Conservation (phyloP, 2,888 invertebrate genomes). For the Andrena camellia region DNA sequence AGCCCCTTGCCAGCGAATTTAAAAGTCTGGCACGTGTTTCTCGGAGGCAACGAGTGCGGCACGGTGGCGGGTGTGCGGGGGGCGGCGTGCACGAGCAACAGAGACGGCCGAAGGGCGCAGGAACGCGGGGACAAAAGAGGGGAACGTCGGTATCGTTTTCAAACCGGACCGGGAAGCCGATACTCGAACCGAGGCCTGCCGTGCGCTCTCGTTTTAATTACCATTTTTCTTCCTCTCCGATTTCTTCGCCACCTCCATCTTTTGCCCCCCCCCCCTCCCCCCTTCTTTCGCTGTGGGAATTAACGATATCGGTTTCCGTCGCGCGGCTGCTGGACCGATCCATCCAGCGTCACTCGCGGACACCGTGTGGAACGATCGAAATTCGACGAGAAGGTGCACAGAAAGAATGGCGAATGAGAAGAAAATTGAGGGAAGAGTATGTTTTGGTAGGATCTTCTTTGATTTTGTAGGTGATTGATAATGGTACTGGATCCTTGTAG, state of each 20-base stretch:
- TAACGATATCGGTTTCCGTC: constrained; percentile 72
- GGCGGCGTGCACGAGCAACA: neutral
- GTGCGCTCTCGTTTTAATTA: constrained; percentile 80
- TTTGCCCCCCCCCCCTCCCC: constrained; percentile 44
- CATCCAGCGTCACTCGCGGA: constrained; percentile 27
- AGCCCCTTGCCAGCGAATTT: constrained; percentile 48
- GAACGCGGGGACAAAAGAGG: constrained; percentile 37
- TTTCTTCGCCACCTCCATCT: constrained; percentile 70
- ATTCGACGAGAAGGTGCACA: neutral
- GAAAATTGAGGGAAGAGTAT: no score
- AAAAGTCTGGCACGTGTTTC: constrained; percentile 65
- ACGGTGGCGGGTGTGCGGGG: constrained; percentile 2
- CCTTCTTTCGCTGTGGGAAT: constrained; percentile 65
- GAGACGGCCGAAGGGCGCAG: constrained; percentile 5
- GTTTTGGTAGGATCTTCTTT: no score
- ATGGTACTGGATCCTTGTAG: no score
- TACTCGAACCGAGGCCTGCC: constrained; percentile 74
- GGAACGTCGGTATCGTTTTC: constrained; percentile 78
- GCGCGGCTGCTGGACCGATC: constrained; percentile 40
- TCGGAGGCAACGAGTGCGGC: neutral
- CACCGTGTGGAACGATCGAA: constrained; percentile 5
- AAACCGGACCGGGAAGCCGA: constrained; percentile 78
- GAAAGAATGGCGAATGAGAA: neutral
- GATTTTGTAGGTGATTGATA: no score
- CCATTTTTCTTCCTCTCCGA: constrained; percentile 79